Percentiles rank a stretch among this genome's conserved stretches.
These are phyloP conservation scores for Meloidogyne hapla DNA, from an alignment of 1,140 invertebrate genomes.

Conservation along the genomic window DNA sequence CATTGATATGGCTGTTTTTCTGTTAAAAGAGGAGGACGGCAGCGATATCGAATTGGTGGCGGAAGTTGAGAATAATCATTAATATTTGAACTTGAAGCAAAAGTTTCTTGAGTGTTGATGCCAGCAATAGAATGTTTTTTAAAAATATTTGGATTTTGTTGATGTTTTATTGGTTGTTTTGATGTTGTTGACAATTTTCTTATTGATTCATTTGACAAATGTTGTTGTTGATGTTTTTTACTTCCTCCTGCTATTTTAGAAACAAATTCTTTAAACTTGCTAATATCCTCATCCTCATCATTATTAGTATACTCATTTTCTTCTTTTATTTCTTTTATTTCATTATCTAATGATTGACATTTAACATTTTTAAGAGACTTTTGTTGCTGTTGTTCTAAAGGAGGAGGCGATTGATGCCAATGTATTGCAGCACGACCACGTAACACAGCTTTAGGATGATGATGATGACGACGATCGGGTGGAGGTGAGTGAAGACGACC, in stretches of 20 bases:
- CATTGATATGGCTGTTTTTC: background rate
- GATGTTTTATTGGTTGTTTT: slow-evolving; percentile 9
- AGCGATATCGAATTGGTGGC: background rate
- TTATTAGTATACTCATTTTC: background rate
- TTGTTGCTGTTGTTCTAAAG: background rate
- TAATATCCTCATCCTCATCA: background rate
- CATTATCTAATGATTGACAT: slow-evolving; percentile 7
- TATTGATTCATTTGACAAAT: background rate
- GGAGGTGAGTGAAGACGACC: background rate
- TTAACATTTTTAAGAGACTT: slow-evolving; percentile 7
- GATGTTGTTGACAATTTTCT: background rate
- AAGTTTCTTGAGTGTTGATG: background rate
- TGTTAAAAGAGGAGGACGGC: background rate
- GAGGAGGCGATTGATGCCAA: background rate
- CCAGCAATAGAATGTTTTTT: too few species aligned
- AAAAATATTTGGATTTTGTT: too few species aligned
- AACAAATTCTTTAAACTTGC: background rate
- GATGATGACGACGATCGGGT: slow-evolving; percentile 3
- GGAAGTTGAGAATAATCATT: background rate
- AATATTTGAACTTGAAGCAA: background rate
- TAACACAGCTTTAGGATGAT: slow-evolving; percentile 13
- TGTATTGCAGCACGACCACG: slow-evolving; percentile 18
- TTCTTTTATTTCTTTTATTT: background rate
- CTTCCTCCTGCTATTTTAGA: slow-evolving; percentile 13
- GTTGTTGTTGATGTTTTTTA: slow-evolving; percentile 18